Evolutionary conservation across 1,140 invertebrate genomes (phyloP).

Genomic region (Carcinoscorpius rotundicauda): DNA sequence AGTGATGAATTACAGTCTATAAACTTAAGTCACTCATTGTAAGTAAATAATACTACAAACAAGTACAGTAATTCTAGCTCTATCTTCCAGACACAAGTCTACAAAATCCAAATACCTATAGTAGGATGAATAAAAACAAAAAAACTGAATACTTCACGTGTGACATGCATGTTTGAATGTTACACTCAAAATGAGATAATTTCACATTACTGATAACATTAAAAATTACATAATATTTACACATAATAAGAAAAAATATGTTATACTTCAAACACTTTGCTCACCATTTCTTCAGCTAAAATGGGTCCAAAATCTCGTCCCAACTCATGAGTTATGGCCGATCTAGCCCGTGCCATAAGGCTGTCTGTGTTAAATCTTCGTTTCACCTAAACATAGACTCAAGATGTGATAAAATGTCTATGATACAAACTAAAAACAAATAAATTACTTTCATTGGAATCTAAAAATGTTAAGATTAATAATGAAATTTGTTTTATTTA

Average conservation of each 20-base stretch:
- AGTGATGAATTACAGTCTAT: no score
- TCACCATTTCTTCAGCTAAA: constrained; percentile 20
- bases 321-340: constrained; percentile 17
- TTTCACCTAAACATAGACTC: constrained; percentile 13
- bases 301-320: constrained; percentile 19
- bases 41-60: no score
- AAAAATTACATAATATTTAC: no score
- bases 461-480: not conserved
- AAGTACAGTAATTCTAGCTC: no score
- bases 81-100: no score
- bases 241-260: not conserved
- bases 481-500: not conserved
- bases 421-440: not conserved
- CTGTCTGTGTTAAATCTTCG: constrained; percentile 16
- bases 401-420: not conserved
- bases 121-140: no score
- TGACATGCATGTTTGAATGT: no score
- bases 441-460: not conserved
- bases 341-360: constrained; percentile 11
- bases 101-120: no score
- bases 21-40: no score
- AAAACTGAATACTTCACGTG: no score
- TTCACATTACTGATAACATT: no score
- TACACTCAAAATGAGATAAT: no score
- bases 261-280: not conserved